Percentiles rank a stretch among this genome's conserved stretches.
Conservation (phyloP, 2,797 vertebrate species). For the Oreortyx pictus region DNA sequence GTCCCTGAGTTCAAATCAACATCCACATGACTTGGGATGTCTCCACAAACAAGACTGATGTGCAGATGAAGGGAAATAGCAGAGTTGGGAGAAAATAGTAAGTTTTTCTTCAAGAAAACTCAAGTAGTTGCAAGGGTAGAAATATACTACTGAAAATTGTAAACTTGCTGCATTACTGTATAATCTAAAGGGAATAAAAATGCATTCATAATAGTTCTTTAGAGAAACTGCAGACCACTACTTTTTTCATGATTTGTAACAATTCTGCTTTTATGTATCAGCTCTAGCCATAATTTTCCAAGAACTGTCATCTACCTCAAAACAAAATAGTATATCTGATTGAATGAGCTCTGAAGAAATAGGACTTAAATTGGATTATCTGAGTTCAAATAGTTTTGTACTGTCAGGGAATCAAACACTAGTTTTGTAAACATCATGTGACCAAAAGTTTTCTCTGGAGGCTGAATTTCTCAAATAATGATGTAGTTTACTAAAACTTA, state of each 20-base stretch:
- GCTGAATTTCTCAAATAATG: neutral
- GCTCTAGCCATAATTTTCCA: neutral
- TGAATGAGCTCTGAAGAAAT: neutral
- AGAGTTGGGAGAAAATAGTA: neutral
- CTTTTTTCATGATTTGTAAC: neutral
- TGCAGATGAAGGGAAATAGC: neutral
- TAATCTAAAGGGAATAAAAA: neutral
- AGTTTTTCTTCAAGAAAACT: neutral
- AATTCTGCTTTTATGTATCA: neutral
- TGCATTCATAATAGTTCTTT: neutral
- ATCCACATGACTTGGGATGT: neutral
- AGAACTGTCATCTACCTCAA: neutral
- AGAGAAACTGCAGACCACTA: neutral
- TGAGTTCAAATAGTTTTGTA: neutral
- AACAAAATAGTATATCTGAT: neutral
- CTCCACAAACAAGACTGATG: neutral
- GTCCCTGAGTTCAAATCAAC: neutral
- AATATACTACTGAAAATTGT: neutral
- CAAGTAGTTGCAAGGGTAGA: neutral
- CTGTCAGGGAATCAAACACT: neutral
- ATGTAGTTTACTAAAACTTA: neutral
- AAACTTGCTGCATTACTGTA: neutral
- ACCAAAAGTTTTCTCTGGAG: neutral
- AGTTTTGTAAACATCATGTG: neutral
- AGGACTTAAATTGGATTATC: neutral